phyloP scores from a whole-genome alignment of 2,113 vertebrate species.

The Montifringilla adamsi region DNA sequence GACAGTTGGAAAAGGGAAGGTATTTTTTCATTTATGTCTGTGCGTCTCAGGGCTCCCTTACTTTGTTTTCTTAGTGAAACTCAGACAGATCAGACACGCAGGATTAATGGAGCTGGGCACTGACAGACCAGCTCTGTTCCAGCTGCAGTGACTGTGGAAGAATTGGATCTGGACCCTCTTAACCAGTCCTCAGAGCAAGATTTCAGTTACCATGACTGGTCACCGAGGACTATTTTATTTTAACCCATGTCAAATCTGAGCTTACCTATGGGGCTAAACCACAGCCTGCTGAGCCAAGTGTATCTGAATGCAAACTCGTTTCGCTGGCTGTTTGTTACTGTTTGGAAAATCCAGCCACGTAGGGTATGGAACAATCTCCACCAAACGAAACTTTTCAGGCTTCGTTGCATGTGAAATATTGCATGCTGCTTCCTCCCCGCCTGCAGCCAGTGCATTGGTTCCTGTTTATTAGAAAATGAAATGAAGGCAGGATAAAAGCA shows the following conservation, averaged over 20 bases:
- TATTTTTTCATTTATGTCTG: slow-evolving; percentile 56
- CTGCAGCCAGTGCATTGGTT: not conserved
- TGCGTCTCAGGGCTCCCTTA: not conserved
- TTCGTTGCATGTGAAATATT: slow-evolving; percentile 36
- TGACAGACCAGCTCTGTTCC: slow-evolving; percentile 37
- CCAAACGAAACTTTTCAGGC: not conserved
- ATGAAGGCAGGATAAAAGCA: not conserved
- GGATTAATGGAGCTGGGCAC: slow-evolving; percentile 15
- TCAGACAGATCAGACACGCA: slow-evolving; percentile 2
- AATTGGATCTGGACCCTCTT: slow-evolving; percentile 34
- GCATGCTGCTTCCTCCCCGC: not conserved
- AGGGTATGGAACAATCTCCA: not conserved
- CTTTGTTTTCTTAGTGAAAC: slow-evolving; percentile 38
- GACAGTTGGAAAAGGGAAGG: slow-evolving; percentile 50
- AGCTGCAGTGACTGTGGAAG: slow-evolving; percentile 11
- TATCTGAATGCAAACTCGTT: slow-evolving; percentile 17
- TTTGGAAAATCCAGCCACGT: slow-evolving; percentile 39
- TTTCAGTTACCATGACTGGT: slow-evolving; percentile 2
- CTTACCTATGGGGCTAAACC: slow-evolving; percentile 36
- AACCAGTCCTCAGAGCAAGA: slow-evolving; percentile 10
- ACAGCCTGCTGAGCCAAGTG: slow-evolving; percentile 21
- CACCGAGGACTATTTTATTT: slow-evolving; percentile 21
- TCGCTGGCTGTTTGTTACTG: slow-evolving; percentile 54
- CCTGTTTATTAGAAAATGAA: slow-evolving; percentile 37
- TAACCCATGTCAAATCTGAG: slow-evolving; percentile 40